These are phyloP conservation scores for Camponotus floridanus DNA, from an alignment of 1,140 invertebrate species.

Conservation along the genomic window DNA sequence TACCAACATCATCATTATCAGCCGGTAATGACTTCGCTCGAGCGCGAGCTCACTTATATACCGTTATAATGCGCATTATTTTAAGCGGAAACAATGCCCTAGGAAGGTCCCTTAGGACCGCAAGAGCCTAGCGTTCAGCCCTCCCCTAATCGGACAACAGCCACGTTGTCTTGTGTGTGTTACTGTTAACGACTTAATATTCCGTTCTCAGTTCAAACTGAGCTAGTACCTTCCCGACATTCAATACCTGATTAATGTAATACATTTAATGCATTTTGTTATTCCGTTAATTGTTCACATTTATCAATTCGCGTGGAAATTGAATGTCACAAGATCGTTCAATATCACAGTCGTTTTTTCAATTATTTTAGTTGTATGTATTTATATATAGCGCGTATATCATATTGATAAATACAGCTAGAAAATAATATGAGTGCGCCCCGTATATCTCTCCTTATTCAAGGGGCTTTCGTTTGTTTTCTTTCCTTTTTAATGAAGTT, in stretches of 20 bases:
- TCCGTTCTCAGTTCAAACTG: slow-evolving; percentile 77
- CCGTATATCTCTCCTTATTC: slow-evolving; percentile 61
- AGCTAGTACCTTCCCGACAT: slow-evolving; percentile 77
- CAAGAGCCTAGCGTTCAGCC: slow-evolving; percentile 83
- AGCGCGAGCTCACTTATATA: slow-evolving; percentile 60
- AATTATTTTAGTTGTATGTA: slow-evolving; percentile 84
- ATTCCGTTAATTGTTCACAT: slow-evolving; percentile 77
- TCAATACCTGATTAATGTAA: slow-evolving; percentile 81
- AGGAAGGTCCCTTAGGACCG: slow-evolving; percentile 78
- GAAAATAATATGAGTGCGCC: slow-evolving; percentile 83
- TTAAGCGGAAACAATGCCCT: slow-evolving; percentile 84
- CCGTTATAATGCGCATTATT: slow-evolving; percentile 73
- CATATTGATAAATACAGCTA: slow-evolving; percentile 84
- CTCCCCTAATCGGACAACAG: slow-evolving; percentile 84
- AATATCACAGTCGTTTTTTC: slow-evolving; percentile 86
- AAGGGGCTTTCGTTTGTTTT: slow-evolving; percentile 69
- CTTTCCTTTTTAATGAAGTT: slow-evolving; percentile 58
- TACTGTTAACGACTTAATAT: slow-evolving; percentile 83
- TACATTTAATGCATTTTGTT: slow-evolving; percentile 79
- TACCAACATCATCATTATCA: slow-evolving; percentile 71
- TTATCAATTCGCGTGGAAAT: slow-evolving; percentile 82
- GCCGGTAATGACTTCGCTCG: slow-evolving; percentile 51
- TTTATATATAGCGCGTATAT: slow-evolving; percentile 80
- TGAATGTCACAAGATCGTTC: slow-evolving; percentile 86
- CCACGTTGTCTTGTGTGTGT: slow-evolving; percentile 79